Evolutionary conservation across 2,888 invertebrate species (phyloP).

Genomic region (Rutpela maculata): DNA sequence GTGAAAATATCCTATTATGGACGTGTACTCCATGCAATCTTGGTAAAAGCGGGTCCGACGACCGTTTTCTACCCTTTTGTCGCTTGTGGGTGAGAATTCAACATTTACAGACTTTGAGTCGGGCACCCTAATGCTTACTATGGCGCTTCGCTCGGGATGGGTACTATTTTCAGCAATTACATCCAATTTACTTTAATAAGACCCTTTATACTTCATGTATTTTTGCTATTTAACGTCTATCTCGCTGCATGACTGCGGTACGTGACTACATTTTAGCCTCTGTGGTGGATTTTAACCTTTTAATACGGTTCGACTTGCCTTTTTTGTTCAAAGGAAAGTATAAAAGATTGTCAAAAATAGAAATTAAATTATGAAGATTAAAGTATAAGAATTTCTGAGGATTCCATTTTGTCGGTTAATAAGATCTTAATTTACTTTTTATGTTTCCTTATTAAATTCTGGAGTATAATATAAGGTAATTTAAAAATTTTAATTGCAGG

Average conservation of each 20-base stretch:
- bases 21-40: slow-evolving; percentile 37
- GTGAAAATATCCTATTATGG: slow-evolving; percentile 32
- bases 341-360: slow-evolving; percentile 35
- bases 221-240: slow-evolving; percentile 47
- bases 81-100: slow-evolving; percentile 39
- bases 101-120: slow-evolving; percentile 22
- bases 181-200: slow-evolving; percentile 50
- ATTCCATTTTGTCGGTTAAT: slow-evolving; percentile 38
- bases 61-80: slow-evolving; percentile 31
- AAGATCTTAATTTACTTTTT: slow-evolving; percentile 38
- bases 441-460: slow-evolving; percentile 42
- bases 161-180: slow-evolving; percentile 47
- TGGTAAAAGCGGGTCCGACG: slow-evolving; percentile 31
- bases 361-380: slow-evolving; percentile 40
- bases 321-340: slow-evolving; percentile 12
- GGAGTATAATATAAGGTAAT: slow-evolving; percentile 29
- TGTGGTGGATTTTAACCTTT: slow-evolving; percentile 29
- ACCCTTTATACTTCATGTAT: slow-evolving; percentile 45
- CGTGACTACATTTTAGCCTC: slow-evolving; percentile 46
- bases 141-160: slow-evolving; percentile 28
- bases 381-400: slow-evolving; percentile 31
- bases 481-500: slow-evolving; percentile 31
- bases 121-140: slow-evolving; percentile 23
- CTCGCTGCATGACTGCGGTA: slow-evolving; percentile 36
- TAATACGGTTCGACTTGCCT: slow-evolving; percentile 24